Conservation (phyloP, 2,113 vertebrate species). For the Phrynosoma platyrhinos region DNA sequence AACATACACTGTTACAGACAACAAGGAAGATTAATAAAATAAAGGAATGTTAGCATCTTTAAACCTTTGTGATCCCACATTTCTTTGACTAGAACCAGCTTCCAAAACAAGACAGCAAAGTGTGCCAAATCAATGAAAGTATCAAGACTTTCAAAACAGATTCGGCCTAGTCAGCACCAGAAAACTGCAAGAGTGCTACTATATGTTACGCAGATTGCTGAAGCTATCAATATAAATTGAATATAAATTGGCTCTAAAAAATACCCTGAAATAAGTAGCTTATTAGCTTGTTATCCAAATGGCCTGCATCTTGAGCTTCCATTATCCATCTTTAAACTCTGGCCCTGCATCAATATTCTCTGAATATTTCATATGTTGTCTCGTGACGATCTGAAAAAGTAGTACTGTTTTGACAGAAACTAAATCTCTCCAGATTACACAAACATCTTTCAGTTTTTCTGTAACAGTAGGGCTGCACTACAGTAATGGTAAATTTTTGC, state of each 20-base stretch:
- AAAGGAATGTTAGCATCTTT: background rate
- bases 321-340: background rate
- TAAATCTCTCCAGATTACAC: background rate
- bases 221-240: background rate
- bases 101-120: background rate
- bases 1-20: background rate
- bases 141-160: background rate
- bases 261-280: background rate
- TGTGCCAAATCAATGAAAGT: background rate
- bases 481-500: background rate
- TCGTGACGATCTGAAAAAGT: background rate
- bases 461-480: slow-evolving; percentile 22
- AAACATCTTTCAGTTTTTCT: background rate
- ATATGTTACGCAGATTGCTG: background rate
- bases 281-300: background rate
- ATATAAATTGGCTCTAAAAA: background rate
- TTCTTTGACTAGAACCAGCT: background rate
- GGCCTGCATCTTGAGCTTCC: background rate
- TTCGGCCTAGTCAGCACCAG: background rate
- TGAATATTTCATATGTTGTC: background rate
- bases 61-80: background rate
- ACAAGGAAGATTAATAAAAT: background rate
- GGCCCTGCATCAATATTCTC: background rate
- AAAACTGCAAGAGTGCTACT: background rate
- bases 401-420: background rate